phyloP scores from a whole-genome alignment of 2,113 vertebrate species.

The Amphiprion percula region DNA sequence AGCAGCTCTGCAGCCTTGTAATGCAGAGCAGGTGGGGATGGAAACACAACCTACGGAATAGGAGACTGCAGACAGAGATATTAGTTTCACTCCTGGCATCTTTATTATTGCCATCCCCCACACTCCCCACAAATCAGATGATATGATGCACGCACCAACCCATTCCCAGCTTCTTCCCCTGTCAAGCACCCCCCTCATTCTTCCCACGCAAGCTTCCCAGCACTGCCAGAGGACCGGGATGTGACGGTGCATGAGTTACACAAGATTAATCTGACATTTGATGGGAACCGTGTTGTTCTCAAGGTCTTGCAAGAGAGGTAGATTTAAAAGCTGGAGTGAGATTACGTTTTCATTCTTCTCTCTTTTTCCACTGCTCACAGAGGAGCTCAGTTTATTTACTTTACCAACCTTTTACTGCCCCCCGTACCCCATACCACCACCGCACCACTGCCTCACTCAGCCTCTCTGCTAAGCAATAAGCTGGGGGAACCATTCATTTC shows the following conservation, averaged over 20 bases:
- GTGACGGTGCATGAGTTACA: conserved; percentile 55
- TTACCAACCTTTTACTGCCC: conserved; percentile 69
- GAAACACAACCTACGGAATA: conserved; percentile 15
- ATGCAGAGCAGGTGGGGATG: conserved; percentile 48
- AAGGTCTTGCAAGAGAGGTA: conserved; percentile 49
- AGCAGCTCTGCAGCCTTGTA: conserved; percentile 34
- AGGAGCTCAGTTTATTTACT: conserved; percentile 69
- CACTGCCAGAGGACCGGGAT: conserved; percentile 33
- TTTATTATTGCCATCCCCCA: conserved; percentile 47
- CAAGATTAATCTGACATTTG: conserved; percentile 66
- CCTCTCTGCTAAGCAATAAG: conserved; percentile 44
- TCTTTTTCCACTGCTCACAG: conserved; percentile 60
- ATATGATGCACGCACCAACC: conserved; percentile 42
- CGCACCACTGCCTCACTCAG: conserved; percentile 5
- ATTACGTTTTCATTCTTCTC: conserved; percentile 65
- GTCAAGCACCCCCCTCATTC: conserved; percentile 22
- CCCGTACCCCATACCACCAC: not conserved
- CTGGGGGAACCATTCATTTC: conserved; percentile 48
- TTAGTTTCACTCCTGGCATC: conserved; percentile 55
- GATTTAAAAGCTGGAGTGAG: conserved; percentile 64
- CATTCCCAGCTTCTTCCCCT: conserved; percentile 34
- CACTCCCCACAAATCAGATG: conserved; percentile 56
- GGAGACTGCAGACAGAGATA: conserved; percentile 38
- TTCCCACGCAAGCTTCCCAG: conserved; percentile 54
- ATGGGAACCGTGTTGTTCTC: conserved; percentile 67